A percentile compares a stretch with the other conserved stretches of the same genome.
Evolutionary conservation across 30 jellyfish, hydroid and myxozoan species (phyloP).

Genomic region (Cassiopea andromeda): DNA sequence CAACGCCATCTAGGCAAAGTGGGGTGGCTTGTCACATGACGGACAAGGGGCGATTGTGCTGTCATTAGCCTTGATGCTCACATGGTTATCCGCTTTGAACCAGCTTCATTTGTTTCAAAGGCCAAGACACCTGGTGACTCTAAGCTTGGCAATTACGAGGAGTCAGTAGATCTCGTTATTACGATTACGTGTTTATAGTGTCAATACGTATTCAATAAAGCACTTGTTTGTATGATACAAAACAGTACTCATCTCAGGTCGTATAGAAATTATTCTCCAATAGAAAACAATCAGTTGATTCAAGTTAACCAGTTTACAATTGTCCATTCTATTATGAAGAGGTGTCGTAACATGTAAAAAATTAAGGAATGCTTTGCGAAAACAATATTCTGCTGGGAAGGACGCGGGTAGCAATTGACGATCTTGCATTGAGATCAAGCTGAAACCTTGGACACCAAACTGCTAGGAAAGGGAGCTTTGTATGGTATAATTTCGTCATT

Average conservation of each 20-base stretch:
- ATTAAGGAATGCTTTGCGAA: not conserved
- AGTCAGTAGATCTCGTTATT: no score
- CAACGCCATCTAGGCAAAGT: no score
- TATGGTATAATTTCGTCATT: no score
- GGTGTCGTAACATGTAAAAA: constrained; percentile 4
- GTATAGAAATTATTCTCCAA: not conserved
- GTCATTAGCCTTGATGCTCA: no score
- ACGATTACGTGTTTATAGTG: no score
- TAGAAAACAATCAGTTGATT: constrained; percentile 1
- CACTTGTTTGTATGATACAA: not conserved
- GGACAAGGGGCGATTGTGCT: no score
- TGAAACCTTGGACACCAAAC: not conserved
- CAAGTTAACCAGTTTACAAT: not conserved
- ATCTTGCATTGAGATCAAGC: not conserved
- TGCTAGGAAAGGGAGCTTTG: not conserved
- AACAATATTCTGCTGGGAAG: not conserved
- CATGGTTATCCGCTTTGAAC: no score
- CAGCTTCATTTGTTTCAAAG: no score
- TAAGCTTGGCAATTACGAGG: no score
- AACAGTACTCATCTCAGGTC: not conserved
- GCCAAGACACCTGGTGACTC: no score
- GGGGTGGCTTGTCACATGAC: no score
- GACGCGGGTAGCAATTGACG: not conserved
- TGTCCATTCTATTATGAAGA: not conserved
- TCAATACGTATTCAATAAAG: not conserved